Evolutionary conservation across 1,140 invertebrate species (phyloP), one percentile per base, ranked within the genome.

Genomic region (Chelonus insularis): DNA sequence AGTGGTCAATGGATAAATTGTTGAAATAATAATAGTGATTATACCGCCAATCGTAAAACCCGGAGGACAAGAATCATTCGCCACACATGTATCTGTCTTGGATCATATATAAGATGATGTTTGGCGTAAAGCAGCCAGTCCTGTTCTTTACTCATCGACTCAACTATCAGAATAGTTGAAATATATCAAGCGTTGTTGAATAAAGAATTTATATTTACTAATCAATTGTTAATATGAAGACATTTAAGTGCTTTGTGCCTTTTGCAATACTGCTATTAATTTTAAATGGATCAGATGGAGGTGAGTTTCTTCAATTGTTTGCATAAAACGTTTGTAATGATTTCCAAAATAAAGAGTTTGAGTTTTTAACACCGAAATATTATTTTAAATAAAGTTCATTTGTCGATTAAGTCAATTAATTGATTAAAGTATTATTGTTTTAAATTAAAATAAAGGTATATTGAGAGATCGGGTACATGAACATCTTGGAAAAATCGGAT

Each of bases 81-180:
- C 47, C 68, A 62, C 62, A 54, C 60, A 64, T 50, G 57, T 47
- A 64, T 52, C 41, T 37, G 29, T 47, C 63, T 56, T 37, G 39
- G 62, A 55, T 63, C 59, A 65, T 74, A 74, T 74, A 74, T 72
- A 74, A 73, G 72, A 71, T 73, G 69, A 72, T 72, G 67, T 68
- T 60, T 57, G 62, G 54, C 63, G 48, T 51, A n/a, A n/a, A n/a
- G n/a, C 50, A 64, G 69, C 65, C 18, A 6, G 45, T 65, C 48
- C 68, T 71, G 73, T 71, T 74, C 68, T 69, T 52, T n/a, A n/a
- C n/a, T n/a, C n/a, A n/a, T n/a, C n/a, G n/a, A n/a, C n/a, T n/a
- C n/a, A 66, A n/a, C 64, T 70, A 68, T 67, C 57, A 62, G 71
- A 52, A 61, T 63, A 63, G 59, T 51, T 23, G n/a, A n/a, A n/a